Evolutionary conservation across 2,113 vertebrate species (phyloP), one percentile per base, ranked within the genome.

Genomic region (Anguilla rostrata): DNA sequence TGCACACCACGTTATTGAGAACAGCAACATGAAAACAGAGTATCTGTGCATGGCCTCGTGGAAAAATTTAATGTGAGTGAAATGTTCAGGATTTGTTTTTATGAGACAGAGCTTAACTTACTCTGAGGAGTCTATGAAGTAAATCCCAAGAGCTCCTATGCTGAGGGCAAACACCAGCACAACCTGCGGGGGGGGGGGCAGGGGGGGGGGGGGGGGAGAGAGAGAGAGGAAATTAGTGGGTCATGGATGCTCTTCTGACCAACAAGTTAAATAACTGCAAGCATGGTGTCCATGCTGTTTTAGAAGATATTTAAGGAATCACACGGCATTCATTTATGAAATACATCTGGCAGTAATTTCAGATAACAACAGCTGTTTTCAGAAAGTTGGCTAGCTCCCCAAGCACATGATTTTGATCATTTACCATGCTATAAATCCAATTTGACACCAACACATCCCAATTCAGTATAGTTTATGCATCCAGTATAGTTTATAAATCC

Each of bases 81-180:
- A 84, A 5, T 29, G 12, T 12, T 53, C 12, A 53, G 49, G 11
- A 14, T 53, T 53, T 56, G 53, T 56, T 22, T 66, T 66, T 66
- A 87, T 80, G 63, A 18, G 5, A 39, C 18, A 81, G 20, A 83
- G n/a, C 82, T 86, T 89, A 92, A 96, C 96, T 96, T 93, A 96
- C 96, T 96, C 95, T 88, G 98, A 99, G 26, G 98, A 99, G 95
- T 99, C 98, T 95, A 99, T 99, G 95, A 99, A 99, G 97, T 99
- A 99, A 96, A 99, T 99, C 94, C 99, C 98, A 92, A 99, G 97
- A 94, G 98, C 98, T 94, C 98, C 98, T 87, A 99, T 99, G 96
- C 98, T 99, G 96, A 99, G 98, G 88, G 98, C 98, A 96, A 99
- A 99, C 92, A 99, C 98, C 90, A 99, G 96, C 92, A 99, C 98